phyloP scores from a whole-genome alignment of 2,113 vertebrate species.

The Platysternon megacephalum region DNA sequence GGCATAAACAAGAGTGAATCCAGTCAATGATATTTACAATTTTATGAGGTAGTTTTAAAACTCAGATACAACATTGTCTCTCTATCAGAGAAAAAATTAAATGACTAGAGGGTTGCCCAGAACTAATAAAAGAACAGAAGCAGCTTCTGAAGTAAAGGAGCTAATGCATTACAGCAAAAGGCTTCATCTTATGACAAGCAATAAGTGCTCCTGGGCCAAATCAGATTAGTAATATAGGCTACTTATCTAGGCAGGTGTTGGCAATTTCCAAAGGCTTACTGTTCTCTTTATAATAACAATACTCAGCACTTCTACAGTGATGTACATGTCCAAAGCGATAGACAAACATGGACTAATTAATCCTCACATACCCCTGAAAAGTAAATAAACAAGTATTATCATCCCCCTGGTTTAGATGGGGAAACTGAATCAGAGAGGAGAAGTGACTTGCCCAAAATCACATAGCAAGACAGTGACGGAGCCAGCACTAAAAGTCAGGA shows the following conservation, averaged over 20 bases:
- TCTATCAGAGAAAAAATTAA: neutral
- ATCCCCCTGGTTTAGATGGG: neutral
- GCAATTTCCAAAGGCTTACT: neutral
- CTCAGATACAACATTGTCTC: neutral
- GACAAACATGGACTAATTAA: neutral
- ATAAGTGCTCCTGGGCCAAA: neutral
- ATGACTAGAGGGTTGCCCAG: neutral
- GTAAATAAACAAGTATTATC: neutral
- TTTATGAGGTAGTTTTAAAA: neutral
- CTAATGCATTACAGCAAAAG: neutral
- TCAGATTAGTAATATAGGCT: neutral
- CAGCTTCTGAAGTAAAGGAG: neutral
- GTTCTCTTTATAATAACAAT: neutral
- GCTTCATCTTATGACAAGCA: neutral
- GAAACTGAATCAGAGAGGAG: neutral
- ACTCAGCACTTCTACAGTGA: neutral
- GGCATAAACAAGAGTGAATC: neutral
- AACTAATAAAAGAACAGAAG: neutral
- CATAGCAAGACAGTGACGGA: accelerated
- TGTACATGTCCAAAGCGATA: neutral
- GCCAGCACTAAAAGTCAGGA: neutral
- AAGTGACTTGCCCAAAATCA: neutral
- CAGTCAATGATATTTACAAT: neutral
- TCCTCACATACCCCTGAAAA: neutral
- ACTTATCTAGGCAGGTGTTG: neutral